Percentiles rank a stretch among this genome's conserved stretches.
phyloP scores from a whole-genome alignment of 2,113 vertebrate species.

The Lamprotornis superbus region DNA sequence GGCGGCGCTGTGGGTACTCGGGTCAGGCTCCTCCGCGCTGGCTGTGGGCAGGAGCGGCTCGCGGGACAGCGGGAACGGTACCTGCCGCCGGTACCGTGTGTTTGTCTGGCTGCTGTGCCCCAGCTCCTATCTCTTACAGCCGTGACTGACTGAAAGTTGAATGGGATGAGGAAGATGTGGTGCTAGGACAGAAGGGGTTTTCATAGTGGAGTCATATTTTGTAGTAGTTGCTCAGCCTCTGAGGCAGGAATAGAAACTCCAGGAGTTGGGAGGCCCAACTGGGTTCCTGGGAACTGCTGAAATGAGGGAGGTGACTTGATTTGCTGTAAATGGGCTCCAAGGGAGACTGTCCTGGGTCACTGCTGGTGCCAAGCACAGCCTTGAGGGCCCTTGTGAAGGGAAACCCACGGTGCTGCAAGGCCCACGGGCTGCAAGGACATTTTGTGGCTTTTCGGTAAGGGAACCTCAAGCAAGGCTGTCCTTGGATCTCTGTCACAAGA shows the following conservation, averaged over 20 bases:
- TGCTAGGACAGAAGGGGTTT: fast-evolving
- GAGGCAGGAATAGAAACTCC: neutral
- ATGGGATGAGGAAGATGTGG: neutral
- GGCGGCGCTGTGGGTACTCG: neutral
- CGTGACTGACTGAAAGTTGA: fast-evolving
- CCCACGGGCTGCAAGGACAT: fast-evolving
- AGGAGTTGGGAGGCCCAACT: fast-evolving
- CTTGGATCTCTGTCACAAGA: fast-evolving
- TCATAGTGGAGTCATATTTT: fast-evolving
- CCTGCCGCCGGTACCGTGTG: neutral
- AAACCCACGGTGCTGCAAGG: fast-evolving
- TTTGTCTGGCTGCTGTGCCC: neutral
- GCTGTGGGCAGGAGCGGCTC: neutral
- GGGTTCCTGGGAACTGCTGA: fast-evolving
- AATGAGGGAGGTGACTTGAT: neutral
- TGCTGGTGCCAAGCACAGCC: neutral
- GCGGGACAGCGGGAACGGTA: neutral
- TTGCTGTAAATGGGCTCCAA: neutral
- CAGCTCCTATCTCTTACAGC: fast-evolving
- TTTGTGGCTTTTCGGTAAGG: neutral
- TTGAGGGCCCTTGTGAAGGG: fast-evolving
- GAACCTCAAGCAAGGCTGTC: fast-evolving
- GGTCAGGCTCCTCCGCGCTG: neutral
- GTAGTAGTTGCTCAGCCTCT: neutral
- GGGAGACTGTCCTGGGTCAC: fast-evolving